phyloP scores from a whole-genome alignment of 2,888 invertebrate genomes.

The Resseliella maxima region DNA sequence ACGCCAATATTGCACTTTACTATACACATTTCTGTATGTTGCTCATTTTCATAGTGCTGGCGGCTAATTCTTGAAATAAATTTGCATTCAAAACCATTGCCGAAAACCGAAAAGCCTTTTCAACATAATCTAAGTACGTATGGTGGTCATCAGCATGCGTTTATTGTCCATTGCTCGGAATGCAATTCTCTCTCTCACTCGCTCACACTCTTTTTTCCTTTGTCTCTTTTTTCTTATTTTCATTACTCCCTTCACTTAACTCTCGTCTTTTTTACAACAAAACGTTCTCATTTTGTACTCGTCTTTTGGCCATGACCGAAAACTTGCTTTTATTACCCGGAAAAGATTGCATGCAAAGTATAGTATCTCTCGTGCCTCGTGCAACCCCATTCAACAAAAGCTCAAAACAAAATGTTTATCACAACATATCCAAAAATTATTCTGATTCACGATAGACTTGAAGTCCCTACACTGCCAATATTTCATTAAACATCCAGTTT shows the following conservation, averaged over 20 bases:
- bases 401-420: not conserved
- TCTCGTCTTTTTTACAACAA: not conserved
- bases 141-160: not conserved
- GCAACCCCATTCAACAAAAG: not conserved
- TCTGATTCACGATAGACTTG: not conserved
- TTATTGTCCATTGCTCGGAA: not conserved
- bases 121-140: slow-evolving; percentile 25
- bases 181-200: not conserved
- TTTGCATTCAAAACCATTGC: slow-evolving; percentile 17
- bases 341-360: not conserved
- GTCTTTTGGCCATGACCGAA: not conserved
- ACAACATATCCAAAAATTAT: not conserved
- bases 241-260: not conserved
- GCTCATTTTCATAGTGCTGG: slow-evolving; percentile 17
- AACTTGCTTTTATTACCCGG: slow-evolving; percentile 3
- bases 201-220: too few species aligned
- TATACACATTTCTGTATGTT: not conserved
- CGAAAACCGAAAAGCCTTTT: not conserved
- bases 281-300: not conserved
- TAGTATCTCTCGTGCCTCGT: not conserved
- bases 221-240: not conserved
- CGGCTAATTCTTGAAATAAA: slow-evolving; percentile 22
- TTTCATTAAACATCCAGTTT: not conserved
- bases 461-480: not conserved
- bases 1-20: not conserved